Base-by-base conservation (phyloP, 92 coral and sea anemone genomes). In the Scolanthus callimorphus region DNA sequence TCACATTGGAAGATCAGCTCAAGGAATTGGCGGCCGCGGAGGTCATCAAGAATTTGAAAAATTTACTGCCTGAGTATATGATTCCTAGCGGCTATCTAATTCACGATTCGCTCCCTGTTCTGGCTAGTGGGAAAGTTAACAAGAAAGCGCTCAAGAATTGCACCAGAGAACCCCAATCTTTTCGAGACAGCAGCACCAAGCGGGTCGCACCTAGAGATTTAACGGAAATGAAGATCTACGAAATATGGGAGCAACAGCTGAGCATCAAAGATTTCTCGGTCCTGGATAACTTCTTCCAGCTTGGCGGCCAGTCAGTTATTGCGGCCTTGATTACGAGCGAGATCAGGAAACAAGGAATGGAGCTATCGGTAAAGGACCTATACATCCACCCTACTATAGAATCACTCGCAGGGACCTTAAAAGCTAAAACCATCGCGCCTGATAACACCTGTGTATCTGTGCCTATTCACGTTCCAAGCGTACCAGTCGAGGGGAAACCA, bases 221-320 rank as follows among this genome's bases (percentile, higher is more conserved):
- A 1, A 57, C 27, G 15, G 63, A 57, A 17, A 20, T 3, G 45
- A 31, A 29, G 11, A 57, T 57, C 27, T 57, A 13, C 24, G 29
- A 37, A 11, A 37, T 57, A 8, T 57, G 63, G 63, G 47, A 57
- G 26, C 23, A 24, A 11, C 29, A 34, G 28, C 29, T 57, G 21
- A 20, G 63, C 29, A 28, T 17, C 22, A 20, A 10, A 3, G 34
- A 12, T 0, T 29, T 57, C 44, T 57, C 63, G 10, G 34, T 37
- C 4, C 2, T 29, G 6, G 63, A 57, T n/a, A 31, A 57, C 27
- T 57, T 57, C 63, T 57, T 57, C 34, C 26, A 57, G 24, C 63
- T 57, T 1, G 63, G 63, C 1, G 63, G 63, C 3, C 63, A 57
- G 49, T 57, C 63, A 25, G 63, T 57, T 10, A 19, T 57, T 9